A percentile compares a stretch with the other conserved stretches of the same genome.
Conservation (phyloP, 30 jellyfish, hydroid and myxozoan species). For the Nemopilema nomurai region DNA sequence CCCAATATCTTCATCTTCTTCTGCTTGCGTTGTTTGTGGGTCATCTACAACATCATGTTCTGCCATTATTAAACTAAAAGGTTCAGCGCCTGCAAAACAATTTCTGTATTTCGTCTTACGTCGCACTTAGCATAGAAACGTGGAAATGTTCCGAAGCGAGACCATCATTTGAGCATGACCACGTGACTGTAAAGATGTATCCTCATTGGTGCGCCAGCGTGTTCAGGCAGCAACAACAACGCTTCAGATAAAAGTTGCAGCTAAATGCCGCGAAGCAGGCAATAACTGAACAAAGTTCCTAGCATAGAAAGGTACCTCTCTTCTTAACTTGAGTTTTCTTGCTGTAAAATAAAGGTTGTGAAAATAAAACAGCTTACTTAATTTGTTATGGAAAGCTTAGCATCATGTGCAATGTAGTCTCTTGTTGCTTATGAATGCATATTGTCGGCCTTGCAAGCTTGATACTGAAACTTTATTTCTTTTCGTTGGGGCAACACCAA, state of each 20-base stretch:
- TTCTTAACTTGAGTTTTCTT: too few relatives aligned
- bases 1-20: conserved; percentile 61
- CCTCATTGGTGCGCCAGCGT: conserved; percentile 1
- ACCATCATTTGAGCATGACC: conserved; percentile 9
- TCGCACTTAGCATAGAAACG: conserved; percentile 40
- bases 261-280: not conserved
- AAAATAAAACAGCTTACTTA: too few relatives aligned
- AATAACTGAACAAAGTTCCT: not conserved
- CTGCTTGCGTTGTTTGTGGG: not conserved
- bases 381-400: too few relatives aligned
- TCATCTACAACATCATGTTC: conserved; percentile 13
- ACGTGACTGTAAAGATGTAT: not conserved
- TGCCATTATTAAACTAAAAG: conserved; percentile 1
- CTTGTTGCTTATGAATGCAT: too few relatives aligned
- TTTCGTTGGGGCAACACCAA: too few relatives aligned
- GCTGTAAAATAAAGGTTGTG: too few relatives aligned
- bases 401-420: too few relatives aligned
- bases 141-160: conserved; percentile 46
- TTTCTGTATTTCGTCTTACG: not conserved
- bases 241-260: not conserved
- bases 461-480: too few relatives aligned
- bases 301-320: not conserved
- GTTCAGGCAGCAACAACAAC: not conserved
- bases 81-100: too few relatives aligned
- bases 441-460: too few relatives aligned